These are phyloP conservation scores for Novumbra hubbsi DNA, from an alignment of 2,797 vertebrate genomes.

Conservation along the genomic window DNA sequence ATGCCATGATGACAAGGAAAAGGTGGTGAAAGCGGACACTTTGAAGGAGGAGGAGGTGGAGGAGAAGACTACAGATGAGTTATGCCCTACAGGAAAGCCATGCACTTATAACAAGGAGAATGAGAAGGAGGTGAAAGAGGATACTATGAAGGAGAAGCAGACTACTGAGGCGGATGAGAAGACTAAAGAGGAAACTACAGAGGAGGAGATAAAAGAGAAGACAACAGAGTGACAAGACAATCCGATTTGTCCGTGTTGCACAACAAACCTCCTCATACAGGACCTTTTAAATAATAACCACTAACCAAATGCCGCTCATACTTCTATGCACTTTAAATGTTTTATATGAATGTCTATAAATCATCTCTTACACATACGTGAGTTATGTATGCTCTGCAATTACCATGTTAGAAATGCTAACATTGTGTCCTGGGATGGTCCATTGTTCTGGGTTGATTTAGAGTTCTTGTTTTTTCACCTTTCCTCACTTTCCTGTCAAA, in stretches of 20 bases:
- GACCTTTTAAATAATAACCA: neutral
- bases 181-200: neutral
- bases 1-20: slow-evolving; percentile 56
- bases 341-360: neutral
- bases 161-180: neutral
- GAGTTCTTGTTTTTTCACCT: neutral
- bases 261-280: neutral
- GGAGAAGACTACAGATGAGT: neutral
- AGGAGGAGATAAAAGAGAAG: neutral
- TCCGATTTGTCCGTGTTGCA: neutral
- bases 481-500: no score
- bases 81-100: neutral
- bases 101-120: neutral
- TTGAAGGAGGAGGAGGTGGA: neutral
- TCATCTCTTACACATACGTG: neutral
- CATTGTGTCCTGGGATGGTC: neutral
- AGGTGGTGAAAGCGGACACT: neutral
- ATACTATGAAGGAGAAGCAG: neutral
- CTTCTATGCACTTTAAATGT: neutral
- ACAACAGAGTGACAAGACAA: neutral
- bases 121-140: neutral
- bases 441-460: no score
- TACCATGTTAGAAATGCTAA: neutral
- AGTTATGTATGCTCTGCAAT: neutral
- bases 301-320: neutral